Evolutionary conservation across 2,888 invertebrate species (phyloP).

Genomic region (Dryococelus australis): DNA sequence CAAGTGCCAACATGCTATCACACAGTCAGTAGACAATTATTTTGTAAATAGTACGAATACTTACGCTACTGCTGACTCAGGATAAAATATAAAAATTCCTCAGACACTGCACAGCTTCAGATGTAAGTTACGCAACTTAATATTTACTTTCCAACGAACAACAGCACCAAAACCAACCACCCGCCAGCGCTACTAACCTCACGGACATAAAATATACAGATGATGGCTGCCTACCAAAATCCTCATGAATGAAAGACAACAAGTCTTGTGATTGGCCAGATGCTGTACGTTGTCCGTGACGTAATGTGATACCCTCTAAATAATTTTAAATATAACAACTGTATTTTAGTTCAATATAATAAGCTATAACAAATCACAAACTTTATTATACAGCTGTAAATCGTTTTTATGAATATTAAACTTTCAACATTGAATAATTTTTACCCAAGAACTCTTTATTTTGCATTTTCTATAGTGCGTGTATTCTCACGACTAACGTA

Average conservation of each 20-base stretch:
- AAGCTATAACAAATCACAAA: no score
- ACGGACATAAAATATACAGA: not conserved
- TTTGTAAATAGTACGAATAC: not conserved
- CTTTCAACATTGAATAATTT: not conserved
- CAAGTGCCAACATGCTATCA: not conserved
- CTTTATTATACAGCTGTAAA: no score
- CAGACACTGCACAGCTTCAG: not conserved
- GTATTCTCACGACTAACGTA: not conserved
- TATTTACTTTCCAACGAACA: not conserved
- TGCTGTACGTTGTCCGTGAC: not conserved
- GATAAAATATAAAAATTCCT: not conserved
- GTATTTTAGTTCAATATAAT: not conserved
- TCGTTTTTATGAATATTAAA: no score
- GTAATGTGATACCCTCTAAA: not conserved
- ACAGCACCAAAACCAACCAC: not conserved
- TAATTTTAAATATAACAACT: not conserved
- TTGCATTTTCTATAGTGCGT: not conserved
- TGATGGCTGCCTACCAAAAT: conserved; percentile 5
- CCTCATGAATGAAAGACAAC: not conserved
- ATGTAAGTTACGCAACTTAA: not conserved
- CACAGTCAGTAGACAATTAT: not conserved
- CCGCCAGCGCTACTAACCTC: conserved; percentile 16
- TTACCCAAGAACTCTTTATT: not conserved
- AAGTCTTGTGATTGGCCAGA: not conserved
- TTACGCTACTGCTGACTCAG: not conserved